phyloP scores from a whole-genome alignment of 1,140 invertebrate genomes.

The Druon quercuslanigerum region DNA sequence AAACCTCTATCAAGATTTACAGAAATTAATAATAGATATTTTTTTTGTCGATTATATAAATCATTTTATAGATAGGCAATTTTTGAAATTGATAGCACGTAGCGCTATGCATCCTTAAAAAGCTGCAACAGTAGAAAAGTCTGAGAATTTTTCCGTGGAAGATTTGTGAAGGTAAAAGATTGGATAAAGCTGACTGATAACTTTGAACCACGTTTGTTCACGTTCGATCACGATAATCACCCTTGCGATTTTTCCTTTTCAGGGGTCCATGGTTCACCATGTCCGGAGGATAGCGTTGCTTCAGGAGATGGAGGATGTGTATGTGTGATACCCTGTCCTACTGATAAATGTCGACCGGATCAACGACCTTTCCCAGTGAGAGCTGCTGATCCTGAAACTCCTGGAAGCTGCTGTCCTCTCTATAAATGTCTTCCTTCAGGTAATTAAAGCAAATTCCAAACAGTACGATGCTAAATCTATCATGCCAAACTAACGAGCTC shows the following conservation, averaged over 20 bases:
- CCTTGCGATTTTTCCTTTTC: conserved; percentile 41
- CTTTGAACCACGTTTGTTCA: conserved; percentile 9
- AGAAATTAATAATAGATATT: no score
- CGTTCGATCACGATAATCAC: conserved; percentile 13
- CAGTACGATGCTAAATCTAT: conserved; percentile 3
- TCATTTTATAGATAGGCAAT: no score
- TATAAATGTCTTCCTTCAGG: conserved; percentile 66
- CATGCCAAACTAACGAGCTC: conserved; percentile 3
- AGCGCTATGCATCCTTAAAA: no score
- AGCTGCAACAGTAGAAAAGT: not conserved
- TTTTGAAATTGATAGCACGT: no score
- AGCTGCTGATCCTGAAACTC: conserved; percentile 56
- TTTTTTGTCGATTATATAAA: no score
- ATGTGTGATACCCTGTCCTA: conserved; percentile 66
- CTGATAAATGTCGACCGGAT: conserved; percentile 58
- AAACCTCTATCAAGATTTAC: no score
- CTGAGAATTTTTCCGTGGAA: not conserved
- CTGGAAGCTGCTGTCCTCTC: conserved; percentile 66
- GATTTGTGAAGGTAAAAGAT: not conserved
- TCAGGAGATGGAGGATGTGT: conserved; percentile 65
- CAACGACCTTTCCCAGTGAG: conserved; percentile 61
- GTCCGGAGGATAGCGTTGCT: conserved; percentile 66
- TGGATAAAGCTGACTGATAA: not conserved
- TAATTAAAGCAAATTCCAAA: conserved; percentile 49
- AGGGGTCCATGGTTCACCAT: conserved; percentile 52